Base-by-base conservation (phyloP, 2,113 vertebrate genomes). In the Brachypodius melanocephalos region DNA sequence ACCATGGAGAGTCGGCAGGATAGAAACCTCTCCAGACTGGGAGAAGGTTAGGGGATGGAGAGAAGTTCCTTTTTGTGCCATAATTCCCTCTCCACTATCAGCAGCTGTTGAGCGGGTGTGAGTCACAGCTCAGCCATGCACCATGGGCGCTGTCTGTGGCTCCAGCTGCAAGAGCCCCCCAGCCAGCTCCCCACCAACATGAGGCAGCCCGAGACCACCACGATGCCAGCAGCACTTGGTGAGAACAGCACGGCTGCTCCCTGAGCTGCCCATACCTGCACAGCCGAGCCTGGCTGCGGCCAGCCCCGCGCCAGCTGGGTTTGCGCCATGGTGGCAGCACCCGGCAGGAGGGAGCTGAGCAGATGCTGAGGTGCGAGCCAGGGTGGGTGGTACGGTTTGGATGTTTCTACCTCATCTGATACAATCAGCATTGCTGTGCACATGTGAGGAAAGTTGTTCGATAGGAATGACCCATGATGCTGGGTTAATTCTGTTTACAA, bases 401-500 rank as follows among this genome's bases (percentile, higher is more conserved):
- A 94, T 95, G 88, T 97, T 97, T 97, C 96, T 96, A 96, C 90
- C 96, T 97, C 93, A 93, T 96, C 96, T 95, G 96, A 94, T 97
- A 97, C 91, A 96, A 96, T 96, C 96, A 95, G 65, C 95, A 73
- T 88, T 85, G 89, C 91, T 95, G 69, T 93, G 96, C 87, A 90
- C 88, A 89, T 73, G 79, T 46, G 49, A 91, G 84, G 91, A 96
- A 95, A 96, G 95, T 95, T 95, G 95, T 96, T 97, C 95, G 92
- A 94, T 97, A 97, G 94, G 96, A 97, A 96, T 96, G 97, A 98
- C 98, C 97, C 97, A 97, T 97, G 97, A 98, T 98, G 97, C 94
- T 96, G 95, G 98, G 98, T 98, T 98, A 98, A 98, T 98, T 98
- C 98, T 98, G 98, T 98, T 98, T 98, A 98, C 98, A 98, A 98